Evolutionary conservation across 2,888 invertebrate species (phyloP).

Genomic region (Drosophila ezoana): DNA sequence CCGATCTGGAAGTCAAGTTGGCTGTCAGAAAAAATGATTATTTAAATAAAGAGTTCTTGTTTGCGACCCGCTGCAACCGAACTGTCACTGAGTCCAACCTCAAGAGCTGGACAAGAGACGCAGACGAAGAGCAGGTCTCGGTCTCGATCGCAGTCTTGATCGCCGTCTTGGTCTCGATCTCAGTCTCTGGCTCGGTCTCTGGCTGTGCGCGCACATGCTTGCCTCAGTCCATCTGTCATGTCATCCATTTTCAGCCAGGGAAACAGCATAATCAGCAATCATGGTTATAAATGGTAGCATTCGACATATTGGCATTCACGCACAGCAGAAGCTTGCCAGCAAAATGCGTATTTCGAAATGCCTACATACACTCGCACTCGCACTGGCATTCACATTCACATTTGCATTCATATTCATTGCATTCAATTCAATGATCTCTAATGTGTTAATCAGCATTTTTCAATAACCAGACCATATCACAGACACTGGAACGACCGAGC

Average conservation of each 20-base stretch:
- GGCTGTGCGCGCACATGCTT: conserved; percentile 75
- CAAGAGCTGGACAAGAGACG: conserved; percentile 12
- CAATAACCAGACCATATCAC: conserved; percentile 59
- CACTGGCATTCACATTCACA: conserved; percentile 12
- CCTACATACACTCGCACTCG: conserved; percentile 21
- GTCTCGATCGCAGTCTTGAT: conserved; percentile 6
- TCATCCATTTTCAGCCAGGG: conserved; percentile 80
- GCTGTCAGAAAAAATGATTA: conserved; percentile 84
- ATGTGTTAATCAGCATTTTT: conserved; percentile 81
- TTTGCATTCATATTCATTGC: conserved; percentile 32
- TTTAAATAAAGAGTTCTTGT: conserved; percentile 81
- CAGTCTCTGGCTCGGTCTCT: conserved; percentile 54
- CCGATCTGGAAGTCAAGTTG: conserved; percentile 85
- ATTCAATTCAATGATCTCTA: conserved; percentile 65
- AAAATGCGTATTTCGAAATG: conserved; percentile 33
- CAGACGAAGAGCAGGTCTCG: conserved; percentile 6
- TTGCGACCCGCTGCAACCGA: conserved; percentile 76
- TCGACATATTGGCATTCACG: conserved; percentile 82
- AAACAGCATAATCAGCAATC: conserved; percentile 83
- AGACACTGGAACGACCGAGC: conserved; percentile 10
- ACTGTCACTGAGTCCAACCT: conserved; percentile 71
- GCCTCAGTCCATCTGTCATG: conserved; percentile 82
- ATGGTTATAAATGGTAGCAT: conserved; percentile 83
- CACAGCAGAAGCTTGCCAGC: conserved; percentile 61
- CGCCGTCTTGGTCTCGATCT: conserved; percentile 15